Evolutionary conservation across 1,140 invertebrate species (phyloP).

Genomic region (Cyphomyrmex costatus): DNA sequence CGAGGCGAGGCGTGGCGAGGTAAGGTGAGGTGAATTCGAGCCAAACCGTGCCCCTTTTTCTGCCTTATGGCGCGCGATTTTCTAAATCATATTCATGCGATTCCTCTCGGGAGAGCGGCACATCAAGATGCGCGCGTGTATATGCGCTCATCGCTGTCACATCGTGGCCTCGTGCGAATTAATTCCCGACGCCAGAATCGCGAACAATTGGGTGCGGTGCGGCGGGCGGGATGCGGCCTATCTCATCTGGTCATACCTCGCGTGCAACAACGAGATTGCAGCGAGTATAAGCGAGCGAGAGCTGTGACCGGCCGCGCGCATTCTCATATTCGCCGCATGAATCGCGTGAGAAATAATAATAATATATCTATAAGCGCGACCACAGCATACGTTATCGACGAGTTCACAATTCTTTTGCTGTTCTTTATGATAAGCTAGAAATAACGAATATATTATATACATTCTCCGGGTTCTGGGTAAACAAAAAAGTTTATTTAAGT

Average conservation of each 20-base stretch:
- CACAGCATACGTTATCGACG: slow-evolving; percentile 39
- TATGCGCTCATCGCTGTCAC: slow-evolving; percentile 55
- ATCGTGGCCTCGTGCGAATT: slow-evolving; percentile 65
- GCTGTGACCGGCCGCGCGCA: slow-evolving; percentile 1
- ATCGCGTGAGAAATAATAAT: slow-evolving; percentile 71
- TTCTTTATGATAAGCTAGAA: not conserved
- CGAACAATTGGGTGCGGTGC: slow-evolving; percentile 70
- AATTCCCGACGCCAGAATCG: slow-evolving; percentile 73
- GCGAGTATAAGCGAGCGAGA: slow-evolving; percentile 17
- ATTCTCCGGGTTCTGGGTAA: not conserved
- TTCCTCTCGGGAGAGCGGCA: slow-evolving; percentile 29
- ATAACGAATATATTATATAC: not conserved
- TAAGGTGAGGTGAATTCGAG: slow-evolving; percentile 21
- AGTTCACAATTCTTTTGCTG: slow-evolving; percentile 25
- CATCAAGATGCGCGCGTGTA: not conserved
- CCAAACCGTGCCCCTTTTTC: slow-evolving; percentile 45
- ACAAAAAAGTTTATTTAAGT: not conserved
- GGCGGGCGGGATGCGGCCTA: slow-evolving; percentile 68
- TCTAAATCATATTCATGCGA: slow-evolving; percentile 76
- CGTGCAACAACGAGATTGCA: slow-evolving; percentile 78
- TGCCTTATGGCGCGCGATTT: slow-evolving; percentile 77
- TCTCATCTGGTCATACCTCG: slow-evolving; percentile 77
- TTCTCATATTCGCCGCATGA: slow-evolving; percentile 28
- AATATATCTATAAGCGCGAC: slow-evolving; percentile 60
- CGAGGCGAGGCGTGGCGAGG: slow-evolving; percentile 39